A percentile compares a stretch with the other conserved stretches of the same genome.
phyloP scores from a whole-genome alignment of 2,113 vertebrate genomes.

The Daboia siamensis region DNA sequence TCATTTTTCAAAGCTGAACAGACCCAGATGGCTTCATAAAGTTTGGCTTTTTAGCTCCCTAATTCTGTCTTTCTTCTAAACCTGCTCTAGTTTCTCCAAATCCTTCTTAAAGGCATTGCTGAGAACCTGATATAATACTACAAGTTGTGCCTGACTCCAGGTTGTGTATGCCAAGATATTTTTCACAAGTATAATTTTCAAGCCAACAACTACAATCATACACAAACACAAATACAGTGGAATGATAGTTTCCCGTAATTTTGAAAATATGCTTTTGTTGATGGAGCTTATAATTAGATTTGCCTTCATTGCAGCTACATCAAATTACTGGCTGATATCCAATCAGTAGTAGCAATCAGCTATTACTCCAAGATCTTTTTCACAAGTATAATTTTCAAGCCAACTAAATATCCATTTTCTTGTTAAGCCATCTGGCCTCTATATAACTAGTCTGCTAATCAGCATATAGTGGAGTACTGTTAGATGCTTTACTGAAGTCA shows the following conservation, averaged over 20 bases:
- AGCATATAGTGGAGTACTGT: neutral
- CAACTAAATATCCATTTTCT: neutral
- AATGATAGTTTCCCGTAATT: neutral
- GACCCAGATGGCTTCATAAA: neutral
- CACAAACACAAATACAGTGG: neutral
- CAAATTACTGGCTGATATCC: neutral
- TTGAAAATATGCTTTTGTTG: neutral
- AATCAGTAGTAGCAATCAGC: neutral
- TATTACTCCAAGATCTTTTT: neutral
- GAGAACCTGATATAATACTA: neutral
- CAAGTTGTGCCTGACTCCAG: neutral
- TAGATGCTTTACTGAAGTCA: neutral
- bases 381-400: neutral
- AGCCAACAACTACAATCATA: neutral
- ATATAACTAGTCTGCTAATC: neutral
- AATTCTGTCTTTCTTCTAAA: neutral
- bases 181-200: neutral
- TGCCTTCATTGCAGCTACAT: neutral
- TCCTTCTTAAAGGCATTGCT: neutral
- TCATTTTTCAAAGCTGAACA: neutral
- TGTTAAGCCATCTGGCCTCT: neutral
- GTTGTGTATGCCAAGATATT: neutral
- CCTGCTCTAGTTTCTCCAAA: neutral
- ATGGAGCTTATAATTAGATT: neutral
- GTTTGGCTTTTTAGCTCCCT: neutral